phyloP scores from a whole-genome alignment of 1,140 invertebrate genomes.

The Ditylenchus dipsaci region DNA sequence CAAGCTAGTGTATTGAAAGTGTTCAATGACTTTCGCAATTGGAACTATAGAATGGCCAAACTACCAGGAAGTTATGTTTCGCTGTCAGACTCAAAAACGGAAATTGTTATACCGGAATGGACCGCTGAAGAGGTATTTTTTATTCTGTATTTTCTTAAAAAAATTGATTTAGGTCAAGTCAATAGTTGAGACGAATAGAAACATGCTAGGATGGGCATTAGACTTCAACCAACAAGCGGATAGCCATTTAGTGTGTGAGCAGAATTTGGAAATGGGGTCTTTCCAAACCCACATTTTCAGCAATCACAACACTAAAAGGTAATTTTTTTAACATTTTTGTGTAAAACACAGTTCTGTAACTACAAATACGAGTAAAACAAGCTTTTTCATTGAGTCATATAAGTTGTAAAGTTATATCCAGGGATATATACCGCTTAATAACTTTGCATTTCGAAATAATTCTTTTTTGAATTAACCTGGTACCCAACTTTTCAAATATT shows the following conservation, averaged over 20 bases:
- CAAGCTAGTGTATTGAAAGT: slow-evolving; percentile 28
- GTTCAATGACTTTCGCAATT: slow-evolving; percentile 29
- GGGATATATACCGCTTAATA: background rate
- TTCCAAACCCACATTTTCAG: slow-evolving; percentile 24
- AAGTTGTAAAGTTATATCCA: background rate
- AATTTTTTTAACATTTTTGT: slow-evolving; percentile 7
- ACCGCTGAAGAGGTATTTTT: slow-evolving; percentile 20
- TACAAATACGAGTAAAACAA: too few species aligned
- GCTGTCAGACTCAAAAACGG: slow-evolving; percentile 12
- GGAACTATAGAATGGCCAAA: slow-evolving; percentile 28
- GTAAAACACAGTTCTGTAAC: background rate
- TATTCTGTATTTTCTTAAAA: background rate
- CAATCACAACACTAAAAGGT: background rate
- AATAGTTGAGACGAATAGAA: slow-evolving; percentile 26
- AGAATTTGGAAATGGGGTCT: background rate
- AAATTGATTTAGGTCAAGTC: slow-evolving; percentile 11
- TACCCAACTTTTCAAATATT: too few species aligned
- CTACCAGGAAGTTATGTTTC: slow-evolving; percentile 15
- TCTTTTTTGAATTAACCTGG: too few species aligned
- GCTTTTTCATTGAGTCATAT: background rate
- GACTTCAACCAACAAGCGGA: slow-evolving; percentile 24
- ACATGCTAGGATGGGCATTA: slow-evolving; percentile 31
- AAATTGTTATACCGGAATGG: slow-evolving; percentile 16
- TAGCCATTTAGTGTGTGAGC: slow-evolving; percentile 30
- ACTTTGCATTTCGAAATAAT: too few species aligned